phyloP scores from a whole-genome alignment of 2,888 invertebrate species.

The Arenicola marina region DNA sequence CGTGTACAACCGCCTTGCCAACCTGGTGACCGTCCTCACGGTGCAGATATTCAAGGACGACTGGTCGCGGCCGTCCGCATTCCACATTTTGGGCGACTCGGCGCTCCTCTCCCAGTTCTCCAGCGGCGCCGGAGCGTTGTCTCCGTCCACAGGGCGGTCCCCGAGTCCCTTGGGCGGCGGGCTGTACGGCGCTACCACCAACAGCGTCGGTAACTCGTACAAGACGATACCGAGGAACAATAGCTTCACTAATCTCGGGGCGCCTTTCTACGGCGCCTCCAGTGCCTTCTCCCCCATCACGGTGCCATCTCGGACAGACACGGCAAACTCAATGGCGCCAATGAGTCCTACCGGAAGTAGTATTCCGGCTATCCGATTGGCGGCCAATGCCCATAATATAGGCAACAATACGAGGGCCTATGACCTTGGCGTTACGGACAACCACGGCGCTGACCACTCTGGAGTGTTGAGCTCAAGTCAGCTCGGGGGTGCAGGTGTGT shows the following conservation, averaged over 20 bases:
- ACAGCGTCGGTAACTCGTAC: background rate
- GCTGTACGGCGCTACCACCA: background rate
- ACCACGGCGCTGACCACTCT: too few species aligned
- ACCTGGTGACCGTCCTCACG: slow-evolving; percentile 66
- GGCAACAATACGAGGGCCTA: too few species aligned
- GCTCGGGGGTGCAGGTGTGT: too few species aligned
- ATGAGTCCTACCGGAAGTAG: background rate
- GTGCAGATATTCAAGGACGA: slow-evolving; percentile 67
- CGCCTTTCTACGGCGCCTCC: background rate
- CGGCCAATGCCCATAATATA: slow-evolving; percentile 1
- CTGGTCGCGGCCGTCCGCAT: slow-evolving; percentile 57
- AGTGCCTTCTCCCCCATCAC: background rate
- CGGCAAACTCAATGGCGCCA: background rate
- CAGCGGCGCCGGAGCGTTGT: too few species aligned
- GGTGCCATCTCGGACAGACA: background rate
- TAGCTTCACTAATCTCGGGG: too few species aligned
- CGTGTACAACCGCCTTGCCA: slow-evolving; percentile 67
- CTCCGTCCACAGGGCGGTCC: too few species aligned
- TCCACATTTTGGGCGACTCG: slow-evolving; percentile 35
- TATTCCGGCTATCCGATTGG: background rate
- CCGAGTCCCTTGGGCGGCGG: background rate
- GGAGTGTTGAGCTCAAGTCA: too few species aligned
- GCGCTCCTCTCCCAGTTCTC: slow-evolving; percentile 3
- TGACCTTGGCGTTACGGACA: too few species aligned
- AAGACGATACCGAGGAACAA: background rate